A percentile compares a stretch with the other conserved stretches of the same genome.
Conservation (phyloP, 1,140 invertebrate species). For the Euura lappo region DNA sequence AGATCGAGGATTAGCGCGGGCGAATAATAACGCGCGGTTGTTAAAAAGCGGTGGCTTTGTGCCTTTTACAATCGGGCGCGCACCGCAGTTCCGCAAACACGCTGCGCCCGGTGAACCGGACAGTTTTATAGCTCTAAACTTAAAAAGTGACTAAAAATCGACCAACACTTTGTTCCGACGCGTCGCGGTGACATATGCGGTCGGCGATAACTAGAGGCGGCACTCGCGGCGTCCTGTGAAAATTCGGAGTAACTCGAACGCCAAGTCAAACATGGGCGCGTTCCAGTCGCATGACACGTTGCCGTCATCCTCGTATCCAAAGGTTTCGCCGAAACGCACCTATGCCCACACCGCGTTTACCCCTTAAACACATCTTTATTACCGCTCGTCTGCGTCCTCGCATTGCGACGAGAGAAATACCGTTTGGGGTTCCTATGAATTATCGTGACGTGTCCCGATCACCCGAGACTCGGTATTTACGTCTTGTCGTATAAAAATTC, state of each 20-base stretch:
- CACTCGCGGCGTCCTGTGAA: neutral
- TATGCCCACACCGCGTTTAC: neutral
- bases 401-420: neutral
- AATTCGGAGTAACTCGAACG: neutral
- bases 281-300: constrained; percentile 3
- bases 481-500: too few relatives aligned
- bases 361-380: neutral
- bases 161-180: neutral
- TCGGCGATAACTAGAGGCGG: neutral
- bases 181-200: neutral
- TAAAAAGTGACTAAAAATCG: neutral
- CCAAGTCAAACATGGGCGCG: neutral
- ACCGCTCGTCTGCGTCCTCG: neutral
- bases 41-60: neutral
- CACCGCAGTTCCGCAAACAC: constrained; percentile 1
- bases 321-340: neutral
- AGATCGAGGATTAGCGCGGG: neutral
- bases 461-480: too few relatives aligned
- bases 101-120: neutral
- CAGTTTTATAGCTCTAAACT: neutral
- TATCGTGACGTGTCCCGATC: too few relatives aligned
- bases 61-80: neutral
- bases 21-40: neutral
- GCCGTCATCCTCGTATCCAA: neutral
- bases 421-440: too few relatives aligned